Base-by-base conservation (phyloP, 1,140 invertebrate genomes). In the Cotesia vestalis region DNA sequence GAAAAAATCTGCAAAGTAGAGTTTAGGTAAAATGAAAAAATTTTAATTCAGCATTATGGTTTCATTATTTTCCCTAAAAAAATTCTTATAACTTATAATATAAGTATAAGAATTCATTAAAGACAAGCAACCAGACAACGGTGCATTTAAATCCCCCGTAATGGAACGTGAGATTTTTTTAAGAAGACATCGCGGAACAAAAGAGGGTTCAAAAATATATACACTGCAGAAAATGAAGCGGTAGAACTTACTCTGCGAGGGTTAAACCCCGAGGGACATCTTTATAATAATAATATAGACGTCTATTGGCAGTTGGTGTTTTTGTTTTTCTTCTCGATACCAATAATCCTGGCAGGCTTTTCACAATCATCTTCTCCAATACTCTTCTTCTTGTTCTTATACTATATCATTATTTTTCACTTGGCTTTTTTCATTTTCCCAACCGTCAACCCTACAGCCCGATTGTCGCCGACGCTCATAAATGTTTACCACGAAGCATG, bases 221-320 rank as follows among this genome's bases (percentile, higher is more conserved):
- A 61, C 59, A 46, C 14, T 36, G 40, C 4, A 17, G 62, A 64
- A 64, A 51, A 64, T 64, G 62, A 51, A 51, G 62, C 62, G 38
- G 62, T 27, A 20, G 62, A 9, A 4, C 38, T 51, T 64, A 38
- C 35, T 35, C 8, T 36, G 36, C 14, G 62, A 51, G 62, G 62
- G 62, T 64, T 64, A 46, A 64, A 64, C 9, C 62, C 62, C 35
- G 17, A 2, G 62, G 35, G 62, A 36, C 62, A 36, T 36, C 62
- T 64, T 38, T 52, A 64, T 64, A 64, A 64, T 64, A 64, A 64
- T 64, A 36, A 64, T 51, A 38, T 12, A 20, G 62, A 64, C 38
- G 4, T 51, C 38, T 64, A 64, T 64, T 64, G 60, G 14, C 60
- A 62, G 34, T 46, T 46, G 4, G 6, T 62, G 14, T 64, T 64